A percentile compares a stretch with the other conserved stretches of the same genome.
phyloP scores from a whole-genome alignment of 2,888 invertebrate species.

The Scaptomyza flava region DNA sequence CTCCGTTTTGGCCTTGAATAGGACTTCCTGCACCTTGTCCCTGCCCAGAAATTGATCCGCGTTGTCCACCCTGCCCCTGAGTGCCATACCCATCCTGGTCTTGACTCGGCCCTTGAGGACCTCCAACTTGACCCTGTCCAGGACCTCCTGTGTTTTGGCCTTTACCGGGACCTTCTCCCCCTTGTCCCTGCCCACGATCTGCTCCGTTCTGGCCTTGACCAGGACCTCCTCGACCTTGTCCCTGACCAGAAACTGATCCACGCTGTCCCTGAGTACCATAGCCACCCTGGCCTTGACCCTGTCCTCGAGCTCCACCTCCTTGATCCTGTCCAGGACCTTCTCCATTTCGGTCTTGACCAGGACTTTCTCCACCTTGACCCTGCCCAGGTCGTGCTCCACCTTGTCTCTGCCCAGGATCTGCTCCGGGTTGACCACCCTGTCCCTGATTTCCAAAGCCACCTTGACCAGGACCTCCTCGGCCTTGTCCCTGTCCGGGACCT shows the following conservation, averaged over 20 bases:
- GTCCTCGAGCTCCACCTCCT: background rate
- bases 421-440: background rate
- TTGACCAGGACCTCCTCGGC: no score
- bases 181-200: background rate
- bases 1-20: no score
- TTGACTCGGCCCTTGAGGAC: background rate
- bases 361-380: background rate
- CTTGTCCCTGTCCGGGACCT: background rate
- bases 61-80: background rate
- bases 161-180: background rate
- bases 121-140: background rate
- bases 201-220: background rate
- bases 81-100: background rate
- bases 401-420: background rate
- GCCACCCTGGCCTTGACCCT: background rate
- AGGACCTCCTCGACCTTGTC: background rate
- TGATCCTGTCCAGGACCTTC: slow-evolving; percentile 9
- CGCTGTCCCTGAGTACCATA: background rate
- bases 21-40: no score
- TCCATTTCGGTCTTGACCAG: background rate
- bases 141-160: background rate
- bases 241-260: background rate
- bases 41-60: no score
- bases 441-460: background rate
- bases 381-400: background rate